Base-by-base conservation (phyloP, 2,888 invertebrate species). In the Synergus japonicus region DNA sequence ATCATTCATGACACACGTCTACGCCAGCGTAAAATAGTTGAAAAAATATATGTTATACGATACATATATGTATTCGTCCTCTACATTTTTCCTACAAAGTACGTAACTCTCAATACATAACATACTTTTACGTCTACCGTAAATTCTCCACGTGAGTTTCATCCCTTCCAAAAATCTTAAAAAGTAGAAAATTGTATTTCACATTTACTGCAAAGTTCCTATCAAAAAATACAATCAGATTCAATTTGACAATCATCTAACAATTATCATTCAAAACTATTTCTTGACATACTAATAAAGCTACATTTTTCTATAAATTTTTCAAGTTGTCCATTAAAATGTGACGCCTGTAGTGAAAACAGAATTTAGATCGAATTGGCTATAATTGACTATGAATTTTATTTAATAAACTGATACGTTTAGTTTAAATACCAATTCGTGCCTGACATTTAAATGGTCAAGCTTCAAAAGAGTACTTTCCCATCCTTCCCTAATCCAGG, bases 11-110 rank as follows among this genome's bases (percentile, higher is more conserved):
- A 73, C 73, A 73, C 37, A 73, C 41, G 73, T 41, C 73, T 73
- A 73, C 73, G 73, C 54, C 54, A 73, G 73, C 46, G 76, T 73
- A 83, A 84, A 83, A 81, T 83, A 84, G n/a, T 78, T 84, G 73
- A 22, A 73, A 84, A 84, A 83, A 84, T 84, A 84, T 83, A 83
- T 83, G 29, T 78, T 78, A 46, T 63, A 37, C 15, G 7, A 63
- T 64, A 54, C 64, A 41, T 54, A 73, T 80, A 78, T 80, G 22
- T 41, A 73, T 73, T 76, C 67, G 18, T 46, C 18, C 44, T 58
- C 65, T 79, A 22, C 29, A 13, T 69, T 43, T 73, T 22, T 73
- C 18, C 63, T 64, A 76, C 41, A 73, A 73, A 73, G 37, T 54
- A 73, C n/a, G n/a, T 49, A 41, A 73, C 10, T n/a, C 49, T 41